phyloP scores from a whole-genome alignment of 2,113 vertebrate species.

The Microtus pennsylvanicus region DNA sequence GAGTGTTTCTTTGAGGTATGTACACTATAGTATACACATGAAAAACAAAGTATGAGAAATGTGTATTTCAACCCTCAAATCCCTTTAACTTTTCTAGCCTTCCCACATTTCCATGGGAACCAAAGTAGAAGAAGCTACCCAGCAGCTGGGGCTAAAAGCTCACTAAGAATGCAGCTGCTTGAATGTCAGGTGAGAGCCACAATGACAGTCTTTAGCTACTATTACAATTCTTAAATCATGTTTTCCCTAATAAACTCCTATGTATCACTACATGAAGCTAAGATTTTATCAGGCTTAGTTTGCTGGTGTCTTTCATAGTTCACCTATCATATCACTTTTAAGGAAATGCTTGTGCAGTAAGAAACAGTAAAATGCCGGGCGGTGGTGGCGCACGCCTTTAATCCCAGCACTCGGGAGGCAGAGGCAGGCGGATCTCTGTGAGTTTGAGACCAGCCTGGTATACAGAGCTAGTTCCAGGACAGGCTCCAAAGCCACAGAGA shows the following conservation, averaged over 20 bases:
- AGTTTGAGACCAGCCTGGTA: too few species aligned
- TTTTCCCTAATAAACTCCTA: constrained; percentile 72
- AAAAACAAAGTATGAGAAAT: constrained; percentile 38
- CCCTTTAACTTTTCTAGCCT: neutral
- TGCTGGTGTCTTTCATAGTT: constrained; percentile 37
- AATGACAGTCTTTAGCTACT: constrained; percentile 64
- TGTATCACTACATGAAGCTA: neutral
- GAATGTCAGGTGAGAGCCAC: constrained; percentile 53
- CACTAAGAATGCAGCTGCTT: constrained; percentile 21
- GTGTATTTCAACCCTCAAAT: constrained; percentile 22
- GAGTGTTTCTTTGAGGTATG: neutral
- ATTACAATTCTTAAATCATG: constrained; percentile 66
- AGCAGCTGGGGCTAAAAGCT: constrained; percentile 51
- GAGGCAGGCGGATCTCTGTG: too few species aligned
- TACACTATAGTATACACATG: neutral
- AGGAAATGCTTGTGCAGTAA: neutral
- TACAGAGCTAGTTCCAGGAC: too few species aligned
- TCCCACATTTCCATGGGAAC: constrained; percentile 69
- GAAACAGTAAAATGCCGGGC: neutral
- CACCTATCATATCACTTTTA: neutral
- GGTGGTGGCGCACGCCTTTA: too few species aligned
- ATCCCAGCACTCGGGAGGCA: too few species aligned
- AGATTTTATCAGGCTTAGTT: constrained; percentile 1
- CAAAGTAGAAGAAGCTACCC: constrained; percentile 12
- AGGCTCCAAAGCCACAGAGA: too few species aligned